Evolutionary conservation across 2,888 invertebrate genomes (phyloP).

Genomic region (Caenorhabditis angaria): DNA sequence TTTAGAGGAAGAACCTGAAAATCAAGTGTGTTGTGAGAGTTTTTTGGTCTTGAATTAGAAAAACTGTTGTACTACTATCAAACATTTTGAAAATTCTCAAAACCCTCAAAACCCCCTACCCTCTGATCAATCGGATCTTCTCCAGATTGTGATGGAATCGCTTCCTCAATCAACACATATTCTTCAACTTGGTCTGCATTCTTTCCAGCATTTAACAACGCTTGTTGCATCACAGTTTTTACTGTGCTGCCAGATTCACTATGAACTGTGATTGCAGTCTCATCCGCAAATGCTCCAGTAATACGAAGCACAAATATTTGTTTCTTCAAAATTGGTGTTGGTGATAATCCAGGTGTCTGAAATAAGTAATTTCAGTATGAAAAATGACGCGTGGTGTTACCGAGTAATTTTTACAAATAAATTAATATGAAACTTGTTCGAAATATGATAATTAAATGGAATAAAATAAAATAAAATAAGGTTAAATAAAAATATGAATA

Average conservation of each 20-base stretch:
- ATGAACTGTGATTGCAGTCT: constrained; percentile 82
- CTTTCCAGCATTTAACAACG: constrained; percentile 83
- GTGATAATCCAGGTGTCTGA: constrained; percentile 49
- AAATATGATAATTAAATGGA: not conserved
- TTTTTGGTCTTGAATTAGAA: not conserved
- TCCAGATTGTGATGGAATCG: constrained; percentile 34
- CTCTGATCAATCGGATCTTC: constrained; percentile 50
- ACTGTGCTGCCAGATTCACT: constrained; percentile 91
- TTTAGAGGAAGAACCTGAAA: constrained; percentile 73
- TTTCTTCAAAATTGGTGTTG: constrained; percentile 76
- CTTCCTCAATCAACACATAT: constrained; percentile 88
- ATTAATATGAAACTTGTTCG: too few species aligned
- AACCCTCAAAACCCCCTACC: constrained; percentile 14
- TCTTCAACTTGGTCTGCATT: constrained; percentile 82
- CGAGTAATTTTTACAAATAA: not conserved
- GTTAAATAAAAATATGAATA: not conserved
- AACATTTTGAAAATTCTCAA: too few species aligned
- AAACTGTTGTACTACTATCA: too few species aligned
- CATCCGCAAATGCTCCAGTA: constrained; percentile 84
- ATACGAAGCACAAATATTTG: constrained; percentile 90
- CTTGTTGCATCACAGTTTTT: constrained; percentile 81
- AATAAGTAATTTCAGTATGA: constrained; percentile 16
- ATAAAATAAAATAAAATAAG: not conserved
- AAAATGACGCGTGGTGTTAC: not conserved
- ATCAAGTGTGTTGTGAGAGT: not conserved